These are phyloP conservation scores for Micromys minutus DNA, from an alignment of 2,113 vertebrate species.

Conservation along the genomic window DNA sequence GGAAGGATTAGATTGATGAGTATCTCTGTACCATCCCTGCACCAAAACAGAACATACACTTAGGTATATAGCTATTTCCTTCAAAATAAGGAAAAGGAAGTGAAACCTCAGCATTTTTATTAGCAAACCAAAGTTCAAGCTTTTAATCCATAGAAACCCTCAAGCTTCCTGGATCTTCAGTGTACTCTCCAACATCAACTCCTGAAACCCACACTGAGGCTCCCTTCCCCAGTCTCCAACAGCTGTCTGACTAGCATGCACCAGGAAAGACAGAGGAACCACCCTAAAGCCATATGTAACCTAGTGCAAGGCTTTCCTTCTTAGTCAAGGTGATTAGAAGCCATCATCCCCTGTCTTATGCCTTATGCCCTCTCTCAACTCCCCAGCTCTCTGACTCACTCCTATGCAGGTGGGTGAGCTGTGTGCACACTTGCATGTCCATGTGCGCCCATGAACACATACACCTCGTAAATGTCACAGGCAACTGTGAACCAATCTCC, in stretches of 20 bases:
- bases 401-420: background rate
- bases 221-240: background rate
- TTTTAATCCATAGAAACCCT: background rate
- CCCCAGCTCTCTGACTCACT: background rate
- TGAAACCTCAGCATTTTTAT: conserved; percentile 13
- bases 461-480: conserved; percentile 77
- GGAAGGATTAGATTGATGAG: background rate
- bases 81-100: background rate
- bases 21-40: background rate
- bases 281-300: background rate
- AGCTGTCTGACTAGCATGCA: background rate
- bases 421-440: rapidly evolving
- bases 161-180: background rate
- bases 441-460: conserved; percentile 26
- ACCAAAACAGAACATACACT: background rate
- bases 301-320: background rate
- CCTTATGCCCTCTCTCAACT: background rate
- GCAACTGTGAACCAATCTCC: conserved; percentile 72
- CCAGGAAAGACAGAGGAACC: background rate
- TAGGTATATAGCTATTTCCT: background rate
- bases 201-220: background rate
- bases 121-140: background rate
- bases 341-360: background rate
- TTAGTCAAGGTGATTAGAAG: background rate
- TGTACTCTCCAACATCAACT: background rate